Conservation (phyloP, 1,140 invertebrate genomes). For the Pachypeltis micranthus region DNA sequence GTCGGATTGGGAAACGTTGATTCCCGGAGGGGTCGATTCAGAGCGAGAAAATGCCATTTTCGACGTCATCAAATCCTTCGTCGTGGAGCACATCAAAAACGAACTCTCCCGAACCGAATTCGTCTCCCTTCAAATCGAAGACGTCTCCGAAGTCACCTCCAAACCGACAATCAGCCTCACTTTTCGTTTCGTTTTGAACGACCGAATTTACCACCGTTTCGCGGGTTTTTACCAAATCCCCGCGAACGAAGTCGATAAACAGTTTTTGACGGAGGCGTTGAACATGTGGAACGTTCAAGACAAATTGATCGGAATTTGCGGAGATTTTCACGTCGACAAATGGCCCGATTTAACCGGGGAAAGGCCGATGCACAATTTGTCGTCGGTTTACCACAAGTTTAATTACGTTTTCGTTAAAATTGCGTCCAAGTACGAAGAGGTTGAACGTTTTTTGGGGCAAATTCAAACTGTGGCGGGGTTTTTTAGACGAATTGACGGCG, state of each 20-base stretch:
- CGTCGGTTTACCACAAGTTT: background rate
- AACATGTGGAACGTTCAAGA: background rate
- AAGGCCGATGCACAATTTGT: background rate
- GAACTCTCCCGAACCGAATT: background rate
- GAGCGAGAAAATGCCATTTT: background rate
- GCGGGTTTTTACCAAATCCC: background rate
- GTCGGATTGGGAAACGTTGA: background rate
- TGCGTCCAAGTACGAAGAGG: background rate
- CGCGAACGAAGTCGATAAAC: background rate
- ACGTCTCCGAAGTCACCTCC: background rate
- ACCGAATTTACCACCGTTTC: background rate
- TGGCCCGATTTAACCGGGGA: background rate
- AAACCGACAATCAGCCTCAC: background rate
- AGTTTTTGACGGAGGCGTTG: background rate
- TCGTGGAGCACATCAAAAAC: conserved; percentile 1
- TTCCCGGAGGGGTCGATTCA: background rate
- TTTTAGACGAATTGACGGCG: background rate
- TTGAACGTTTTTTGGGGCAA: background rate
- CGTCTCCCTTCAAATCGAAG: background rate
- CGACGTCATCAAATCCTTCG: background rate
- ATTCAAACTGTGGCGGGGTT: background rate
- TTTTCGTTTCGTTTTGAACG: background rate
- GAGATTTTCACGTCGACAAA: background rate
- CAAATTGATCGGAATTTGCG: background rate
- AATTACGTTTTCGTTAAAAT: conserved; percentile 4